phyloP scores from a whole-genome alignment of 2,113 vertebrate genomes.

The Oophaga pumilio region DNA sequence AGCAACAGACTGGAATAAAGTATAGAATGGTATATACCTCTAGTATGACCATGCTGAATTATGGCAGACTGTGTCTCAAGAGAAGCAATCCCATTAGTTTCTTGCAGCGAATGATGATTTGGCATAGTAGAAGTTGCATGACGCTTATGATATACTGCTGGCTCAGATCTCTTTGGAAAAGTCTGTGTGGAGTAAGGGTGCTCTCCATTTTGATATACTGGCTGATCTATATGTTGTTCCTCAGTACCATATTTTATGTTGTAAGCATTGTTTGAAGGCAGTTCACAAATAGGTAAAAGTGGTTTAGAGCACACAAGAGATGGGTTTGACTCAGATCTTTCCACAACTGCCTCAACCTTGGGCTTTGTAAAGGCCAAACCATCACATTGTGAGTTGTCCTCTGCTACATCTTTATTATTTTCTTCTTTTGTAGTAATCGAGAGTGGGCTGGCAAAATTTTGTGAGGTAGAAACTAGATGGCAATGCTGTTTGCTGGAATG shows the following conservation, averaged over 20 bases:
- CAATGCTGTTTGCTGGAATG: constrained; percentile 68
- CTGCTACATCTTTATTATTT: constrained; percentile 47
- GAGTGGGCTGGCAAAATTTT: constrained; percentile 69
- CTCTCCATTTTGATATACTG: constrained; percentile 46
- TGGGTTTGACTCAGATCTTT: constrained; percentile 56
- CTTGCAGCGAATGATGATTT: constrained; percentile 62
- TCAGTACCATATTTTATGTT: constrained; percentile 47
- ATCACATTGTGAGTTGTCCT: constrained; percentile 57
- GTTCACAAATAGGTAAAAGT: constrained; percentile 62
- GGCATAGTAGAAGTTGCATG: constrained; percentile 53
- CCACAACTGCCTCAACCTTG: constrained; percentile 44
- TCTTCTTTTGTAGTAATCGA: constrained; percentile 60
- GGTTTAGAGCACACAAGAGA: constrained; percentile 65
- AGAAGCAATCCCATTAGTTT: constrained; percentile 62
- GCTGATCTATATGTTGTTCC: constrained; percentile 56
- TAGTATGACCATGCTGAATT: constrained; percentile 63
- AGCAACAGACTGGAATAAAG: not conserved
- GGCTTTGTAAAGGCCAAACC: constrained; percentile 63
- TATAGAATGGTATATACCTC: constrained; percentile 65
- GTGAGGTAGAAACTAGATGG: constrained; percentile 76
- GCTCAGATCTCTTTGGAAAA: constrained; percentile 61
- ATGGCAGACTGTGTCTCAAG: constrained; percentile 64
- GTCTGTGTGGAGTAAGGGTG: constrained; percentile 6
- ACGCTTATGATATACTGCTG: constrained; percentile 57
- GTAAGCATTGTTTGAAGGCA: constrained; percentile 47